Evolutionary conservation across 2,797 vertebrate species (phyloP).

Genomic region (Centroberyx gerrardi): DNA sequence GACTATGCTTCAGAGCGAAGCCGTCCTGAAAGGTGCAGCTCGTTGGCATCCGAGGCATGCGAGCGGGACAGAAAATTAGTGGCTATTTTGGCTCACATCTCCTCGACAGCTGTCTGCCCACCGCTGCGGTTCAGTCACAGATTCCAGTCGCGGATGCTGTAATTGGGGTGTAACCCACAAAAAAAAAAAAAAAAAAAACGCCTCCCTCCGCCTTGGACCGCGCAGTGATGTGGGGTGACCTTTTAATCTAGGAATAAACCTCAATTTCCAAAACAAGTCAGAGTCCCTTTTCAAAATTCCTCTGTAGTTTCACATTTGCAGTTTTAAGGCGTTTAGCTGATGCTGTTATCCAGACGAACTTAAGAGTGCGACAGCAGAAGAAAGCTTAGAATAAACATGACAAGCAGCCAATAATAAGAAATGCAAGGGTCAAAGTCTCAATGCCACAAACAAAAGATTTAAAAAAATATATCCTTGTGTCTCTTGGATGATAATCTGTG

Average conservation of each 20-base stretch:
- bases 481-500: background rate
- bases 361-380: background rate
- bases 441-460: too few species aligned
- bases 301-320: conserved; percentile 23
- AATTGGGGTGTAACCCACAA: conserved; percentile 81
- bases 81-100: conserved; percentile 83
- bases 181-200: conserved; percentile 42
- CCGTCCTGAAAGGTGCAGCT: conserved; percentile 84
- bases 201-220: conserved; percentile 57
- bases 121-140: conserved; percentile 68
- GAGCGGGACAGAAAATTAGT: conserved; percentile 76
- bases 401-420: too few species aligned
- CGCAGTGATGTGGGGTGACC: conserved; percentile 65
- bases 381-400: too few species aligned
- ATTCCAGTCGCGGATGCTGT: conserved; percentile 79
- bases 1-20: conserved; percentile 69
- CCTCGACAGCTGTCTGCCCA: conserved; percentile 81
- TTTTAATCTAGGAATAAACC: conserved; percentile 62
- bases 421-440: background rate
- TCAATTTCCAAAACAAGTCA: conserved; percentile 60
- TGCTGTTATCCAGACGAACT: background rate
- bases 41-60: conserved; percentile 77
- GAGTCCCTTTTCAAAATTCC: conserved; percentile 17
- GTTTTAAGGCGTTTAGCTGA: conserved; percentile 28
- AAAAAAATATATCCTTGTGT: too few species aligned